phyloP scores from a whole-genome alignment of 1,140 invertebrate species.

The Samia ricini region DNA sequence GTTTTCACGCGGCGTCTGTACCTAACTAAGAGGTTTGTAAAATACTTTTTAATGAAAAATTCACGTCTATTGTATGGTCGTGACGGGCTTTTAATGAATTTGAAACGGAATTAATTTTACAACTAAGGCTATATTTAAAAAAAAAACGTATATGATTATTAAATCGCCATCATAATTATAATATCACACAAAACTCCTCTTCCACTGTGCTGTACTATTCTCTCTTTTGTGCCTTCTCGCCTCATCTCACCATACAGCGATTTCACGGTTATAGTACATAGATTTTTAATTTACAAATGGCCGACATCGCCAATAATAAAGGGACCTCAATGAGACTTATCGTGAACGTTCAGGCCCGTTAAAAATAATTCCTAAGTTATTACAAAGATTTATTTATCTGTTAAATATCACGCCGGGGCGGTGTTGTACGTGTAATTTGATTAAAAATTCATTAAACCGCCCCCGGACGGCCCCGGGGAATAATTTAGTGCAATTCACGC shows the following conservation, averaged over 20 bases:
- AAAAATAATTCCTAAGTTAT: background rate
- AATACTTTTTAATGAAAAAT: slow-evolving; percentile 34
- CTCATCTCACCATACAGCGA: no score
- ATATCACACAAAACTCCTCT: no score
- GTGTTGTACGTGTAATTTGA: slow-evolving; percentile 63
- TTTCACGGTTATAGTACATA: no score
- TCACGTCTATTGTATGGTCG: slow-evolving; percentile 27
- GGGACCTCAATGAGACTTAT: background rate
- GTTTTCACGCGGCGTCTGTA: slow-evolving; percentile 25
- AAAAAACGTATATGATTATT: no score
- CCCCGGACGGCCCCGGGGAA: slow-evolving; percentile 59
- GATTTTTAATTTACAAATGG: background rate
- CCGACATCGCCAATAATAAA: background rate
- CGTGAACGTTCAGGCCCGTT: background rate
- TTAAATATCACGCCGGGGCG: slow-evolving; percentile 54
- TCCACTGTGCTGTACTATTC: no score
- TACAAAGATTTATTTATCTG: slow-evolving; percentile 50
- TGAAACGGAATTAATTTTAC: background rate
- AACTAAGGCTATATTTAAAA: background rate
- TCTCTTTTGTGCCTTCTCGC: no score
- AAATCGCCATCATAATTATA: no score
- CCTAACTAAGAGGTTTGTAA: slow-evolving; percentile 19
- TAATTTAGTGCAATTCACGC: slow-evolving; percentile 77
- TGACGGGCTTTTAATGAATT: slow-evolving; percentile 10
- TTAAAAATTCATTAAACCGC: slow-evolving; percentile 78